phyloP scores from a whole-genome alignment of 2,113 vertebrate genomes.

The Octodon degus region DNA sequence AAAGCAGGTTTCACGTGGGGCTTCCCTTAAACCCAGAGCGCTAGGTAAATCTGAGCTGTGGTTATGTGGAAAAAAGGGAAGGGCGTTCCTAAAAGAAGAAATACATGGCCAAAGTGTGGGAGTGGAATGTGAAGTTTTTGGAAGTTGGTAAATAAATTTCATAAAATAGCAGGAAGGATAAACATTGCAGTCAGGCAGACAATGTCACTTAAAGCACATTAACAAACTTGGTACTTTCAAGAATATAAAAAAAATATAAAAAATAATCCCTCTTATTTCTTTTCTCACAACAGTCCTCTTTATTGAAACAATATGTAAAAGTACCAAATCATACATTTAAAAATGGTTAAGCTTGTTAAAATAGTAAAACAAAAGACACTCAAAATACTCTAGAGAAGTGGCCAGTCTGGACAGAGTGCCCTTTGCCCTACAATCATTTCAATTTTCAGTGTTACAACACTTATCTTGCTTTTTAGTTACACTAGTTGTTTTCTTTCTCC shows the following conservation, averaged over 20 bases:
- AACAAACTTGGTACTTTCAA: background rate
- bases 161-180: background rate
- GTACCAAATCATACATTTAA: background rate
- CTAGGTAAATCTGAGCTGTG: background rate
- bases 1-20: background rate
- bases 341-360: background rate
- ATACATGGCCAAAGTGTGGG: background rate
- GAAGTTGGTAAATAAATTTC: slow-evolving; percentile 6
- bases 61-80: background rate
- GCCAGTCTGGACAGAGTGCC: background rate
- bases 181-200: background rate
- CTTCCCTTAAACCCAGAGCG: background rate
- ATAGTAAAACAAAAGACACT: background rate
- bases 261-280: background rate
- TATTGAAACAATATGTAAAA: background rate
- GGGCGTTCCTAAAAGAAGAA: background rate
- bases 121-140: background rate
- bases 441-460: background rate
- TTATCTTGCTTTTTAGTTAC: background rate
- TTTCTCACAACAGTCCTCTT: background rate
- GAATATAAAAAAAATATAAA: background rate
- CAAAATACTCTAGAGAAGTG: background rate
- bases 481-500: background rate
- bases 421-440: background rate
- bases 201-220: background rate